These are phyloP conservation scores for Napeogenes sylphis DNA, from an alignment of 2,888 invertebrate species.

Conservation along the genomic window DNA sequence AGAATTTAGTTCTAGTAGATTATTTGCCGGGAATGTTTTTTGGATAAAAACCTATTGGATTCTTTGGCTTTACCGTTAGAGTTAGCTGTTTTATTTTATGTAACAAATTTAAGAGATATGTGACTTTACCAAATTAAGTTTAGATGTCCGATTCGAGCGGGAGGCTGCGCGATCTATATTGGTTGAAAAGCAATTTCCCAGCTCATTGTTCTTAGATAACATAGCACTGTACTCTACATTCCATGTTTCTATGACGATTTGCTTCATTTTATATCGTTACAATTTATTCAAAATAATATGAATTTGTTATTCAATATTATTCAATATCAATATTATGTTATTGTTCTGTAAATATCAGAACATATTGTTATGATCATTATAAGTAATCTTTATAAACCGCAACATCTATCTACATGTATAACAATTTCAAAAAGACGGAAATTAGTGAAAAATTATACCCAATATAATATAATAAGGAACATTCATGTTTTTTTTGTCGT, in stretches of 20 bases:
- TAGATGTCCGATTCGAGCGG: conserved; percentile 2
- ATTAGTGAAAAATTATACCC: background rate
- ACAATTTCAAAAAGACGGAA: background rate
- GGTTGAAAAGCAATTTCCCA: conserved; percentile 61
- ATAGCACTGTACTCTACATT: conserved; percentile 42
- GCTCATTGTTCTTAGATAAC: conserved; percentile 68
- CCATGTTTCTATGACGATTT: conserved; percentile 44
- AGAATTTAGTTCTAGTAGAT: no score
- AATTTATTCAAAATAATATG: conserved; percentile 47
- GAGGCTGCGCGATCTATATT: conserved; percentile 31
- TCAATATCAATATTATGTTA: conserved; percentile 19
- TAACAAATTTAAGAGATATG: background rate
- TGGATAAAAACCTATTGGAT: no score
- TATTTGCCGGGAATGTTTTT: no score
- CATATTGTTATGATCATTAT: no score
- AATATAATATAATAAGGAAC: background rate
- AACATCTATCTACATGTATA: background rate
- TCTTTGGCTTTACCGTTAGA: no score
- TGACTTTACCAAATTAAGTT: conserved; percentile 7
- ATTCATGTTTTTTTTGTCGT: no score
- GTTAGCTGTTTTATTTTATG: background rate
- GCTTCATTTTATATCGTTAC: conserved; percentile 40
- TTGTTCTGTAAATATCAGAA: conserved; percentile 4
- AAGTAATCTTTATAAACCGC: no score
- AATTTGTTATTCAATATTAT: background rate